Evolutionary conservation across 2,888 invertebrate genomes (phyloP), one percentile per base, ranked within the genome.

Genomic region (Zootermopsis nevadensis): DNA sequence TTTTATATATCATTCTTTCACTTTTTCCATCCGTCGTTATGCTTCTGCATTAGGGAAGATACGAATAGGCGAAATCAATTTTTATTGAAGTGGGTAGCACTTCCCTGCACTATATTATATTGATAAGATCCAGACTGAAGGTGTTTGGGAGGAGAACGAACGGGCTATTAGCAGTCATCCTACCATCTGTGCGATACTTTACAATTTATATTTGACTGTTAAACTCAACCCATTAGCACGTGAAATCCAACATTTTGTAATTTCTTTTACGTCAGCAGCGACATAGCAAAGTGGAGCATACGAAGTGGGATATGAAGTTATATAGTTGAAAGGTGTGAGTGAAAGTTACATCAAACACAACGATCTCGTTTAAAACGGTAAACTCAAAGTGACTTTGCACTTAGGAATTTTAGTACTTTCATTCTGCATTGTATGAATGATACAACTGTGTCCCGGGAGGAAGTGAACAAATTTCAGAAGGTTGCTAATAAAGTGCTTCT

Each of bases 31-130:
- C 19, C 69, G 33, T 33, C 33, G 69, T 69, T 69, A 69, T 33
- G 30, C 69, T 22, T 33, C 19, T 69, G 33, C 69, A 33, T 69
- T 69, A 69, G 69, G n/a, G 10, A 69, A 69, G 33, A 33, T 33
- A 33, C 30, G 69, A 69, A 69, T 0, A 33, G 33, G 33, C 31
- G 69, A 33, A 69, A 69, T 69, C 69, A 33, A 69, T 69, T 69
- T 69, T 33, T 69, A 33, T 33, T 69, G 69, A 69, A 69, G 24
- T 33, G 30, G 33, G 33, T 69, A 33, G 69, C 69, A 69, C 33
- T 7, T 60, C 60, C 33, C 22, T 2, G 69, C 33, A 30, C 33
- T 33, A 15, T 22, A 69, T 69, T 69, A 69, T 27, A 12, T n/a
- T 60, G 60, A 60, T 6, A 60, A 2, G 60, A 60, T 60, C 10